Percentiles rank a stretch among this genome's conserved stretches.
These are phyloP conservation scores for Thymelicus sylvestris DNA, from an alignment of 2,888 invertebrate species.

Conservation along the genomic window DNA sequence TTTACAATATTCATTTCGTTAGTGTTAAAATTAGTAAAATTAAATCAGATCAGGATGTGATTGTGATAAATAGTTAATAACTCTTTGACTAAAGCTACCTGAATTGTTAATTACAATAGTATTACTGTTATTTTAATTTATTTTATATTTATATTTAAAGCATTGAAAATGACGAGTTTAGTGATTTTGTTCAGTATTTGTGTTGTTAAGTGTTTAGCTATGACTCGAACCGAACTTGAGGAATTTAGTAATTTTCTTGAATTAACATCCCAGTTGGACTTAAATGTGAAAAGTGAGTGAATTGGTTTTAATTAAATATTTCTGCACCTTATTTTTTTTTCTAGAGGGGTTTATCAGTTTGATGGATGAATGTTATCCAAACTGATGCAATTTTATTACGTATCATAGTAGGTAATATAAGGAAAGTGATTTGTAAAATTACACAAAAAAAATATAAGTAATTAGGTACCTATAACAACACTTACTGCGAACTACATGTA, in stretches of 20 bases:
- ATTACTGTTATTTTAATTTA: not conserved
- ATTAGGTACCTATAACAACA: too few relatives aligned
- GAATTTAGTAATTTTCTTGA: constrained; percentile 73
- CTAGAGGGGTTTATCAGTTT: not conserved
- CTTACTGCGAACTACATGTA: constrained; percentile 1
- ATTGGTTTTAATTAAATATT: not conserved
- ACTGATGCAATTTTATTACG: too few relatives aligned
- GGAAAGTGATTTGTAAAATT: not conserved
- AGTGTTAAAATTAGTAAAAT: not conserved
- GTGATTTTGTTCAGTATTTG: constrained; percentile 60
- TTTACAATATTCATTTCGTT: constrained; percentile 3
- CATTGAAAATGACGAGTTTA: constrained; percentile 60
- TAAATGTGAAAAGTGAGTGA: constrained; percentile 75
- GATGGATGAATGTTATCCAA: too few relatives aligned
- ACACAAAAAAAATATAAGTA: too few relatives aligned
- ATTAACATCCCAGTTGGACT: constrained; percentile 73
- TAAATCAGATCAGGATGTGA: constrained; percentile 23
- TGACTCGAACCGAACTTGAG: constrained; percentile 68
- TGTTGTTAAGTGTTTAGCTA: constrained; percentile 65
- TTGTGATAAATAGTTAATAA: constrained; percentile 26
- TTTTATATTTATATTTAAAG: constrained; percentile 12
- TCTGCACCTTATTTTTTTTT: not conserved
- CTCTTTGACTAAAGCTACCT: constrained; percentile 43
- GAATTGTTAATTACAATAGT: constrained; percentile 11
- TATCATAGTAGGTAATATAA: not conserved